Evolutionary conservation across 2,888 invertebrate genomes (phyloP), one percentile per base, ranked within the genome.

Genomic region (Tillus elongatus): DNA sequence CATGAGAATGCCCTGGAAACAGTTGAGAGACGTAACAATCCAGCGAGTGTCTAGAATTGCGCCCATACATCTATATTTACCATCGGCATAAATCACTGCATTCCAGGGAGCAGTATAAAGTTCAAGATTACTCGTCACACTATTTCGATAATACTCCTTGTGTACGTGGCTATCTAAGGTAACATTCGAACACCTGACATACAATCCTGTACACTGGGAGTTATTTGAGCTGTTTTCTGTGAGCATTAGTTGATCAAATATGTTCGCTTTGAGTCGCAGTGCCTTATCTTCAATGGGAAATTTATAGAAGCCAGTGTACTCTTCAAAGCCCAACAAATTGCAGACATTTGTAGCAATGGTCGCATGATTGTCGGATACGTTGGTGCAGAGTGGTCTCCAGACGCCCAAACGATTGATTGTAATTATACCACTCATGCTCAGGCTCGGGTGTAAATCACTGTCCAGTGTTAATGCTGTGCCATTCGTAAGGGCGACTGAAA

Each of bases 41-140:
- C 85, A 85, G 11, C 74, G 63, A 2, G 67, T 54, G 46, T 79
- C 74, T 29, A 88, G 58, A 37, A 88, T 64, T 19, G 79, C 70
- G 3, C 83, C 86, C 30, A 77, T 70, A 54, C 87, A 86, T 51
- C 66, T 73, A 44, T 79, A 79, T 39, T 66, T 58, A 2, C 88
- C 87, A 53, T 86, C 76, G 1, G 73, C 67, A 58, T 75, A 82
- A 35, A 89, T 67, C 50, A 80, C 78, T 0, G 77, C 83, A 51
- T 77, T 65, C 87, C 87, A 88, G 0, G 85, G 82, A 72, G 78
- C 77, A 40, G 64, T 49, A 47, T 67, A 66, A 15, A 58, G 52
- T 15, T 58, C 63, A 35, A 51, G 46, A 43, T 50, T 46, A 35
- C 40, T 41, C 41, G 45, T 38, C 31, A 43, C 31, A 26, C 39